Evolutionary conservation across 2,888 invertebrate species (phyloP).

Genomic region (Latheticus oryzae): DNA sequence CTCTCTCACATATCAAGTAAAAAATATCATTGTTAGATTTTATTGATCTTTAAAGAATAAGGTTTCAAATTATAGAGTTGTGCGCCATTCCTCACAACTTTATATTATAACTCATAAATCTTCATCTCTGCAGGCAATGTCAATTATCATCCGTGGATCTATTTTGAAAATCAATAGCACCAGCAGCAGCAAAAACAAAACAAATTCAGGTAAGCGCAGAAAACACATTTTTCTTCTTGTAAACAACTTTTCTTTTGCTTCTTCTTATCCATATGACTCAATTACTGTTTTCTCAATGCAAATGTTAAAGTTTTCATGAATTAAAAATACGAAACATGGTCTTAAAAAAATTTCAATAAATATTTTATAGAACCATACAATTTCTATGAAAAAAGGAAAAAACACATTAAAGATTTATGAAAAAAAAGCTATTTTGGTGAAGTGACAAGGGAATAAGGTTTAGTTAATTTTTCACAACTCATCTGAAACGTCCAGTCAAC

Average conservation of each 20-base stretch:
- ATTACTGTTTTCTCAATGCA: too few relatives aligned
- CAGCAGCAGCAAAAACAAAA: too few relatives aligned
- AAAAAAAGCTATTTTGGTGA: conserved; percentile 9
- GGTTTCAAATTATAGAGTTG: conserved; percentile 23
- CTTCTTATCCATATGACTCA: too few relatives aligned
- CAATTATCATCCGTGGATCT: conserved; percentile 44
- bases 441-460: conserved; percentile 28
- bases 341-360: conserved; percentile 16
- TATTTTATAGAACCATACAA: conserved; percentile 13
- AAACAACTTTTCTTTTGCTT: too few relatives aligned
- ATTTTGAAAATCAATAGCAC: conserved; percentile 35
- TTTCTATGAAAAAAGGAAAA: conserved; percentile 21
- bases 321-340: too few relatives aligned
- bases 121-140: conserved; percentile 32
- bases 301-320: too few relatives aligned
- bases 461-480: conserved; percentile 21
- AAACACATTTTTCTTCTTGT: too few relatives aligned
- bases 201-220: too few relatives aligned
- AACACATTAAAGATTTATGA: conserved; percentile 13
- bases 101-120: conserved; percentile 42
- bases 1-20: too few relatives aligned
- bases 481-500: conserved; percentile 7
- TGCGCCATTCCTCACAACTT: conserved; percentile 26
- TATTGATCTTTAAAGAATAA: conserved; percentile 19
- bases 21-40: conserved; percentile 8